Conservation (phyloP, 2,113 vertebrate genomes). For the Serilophus lunatus region DNA sequence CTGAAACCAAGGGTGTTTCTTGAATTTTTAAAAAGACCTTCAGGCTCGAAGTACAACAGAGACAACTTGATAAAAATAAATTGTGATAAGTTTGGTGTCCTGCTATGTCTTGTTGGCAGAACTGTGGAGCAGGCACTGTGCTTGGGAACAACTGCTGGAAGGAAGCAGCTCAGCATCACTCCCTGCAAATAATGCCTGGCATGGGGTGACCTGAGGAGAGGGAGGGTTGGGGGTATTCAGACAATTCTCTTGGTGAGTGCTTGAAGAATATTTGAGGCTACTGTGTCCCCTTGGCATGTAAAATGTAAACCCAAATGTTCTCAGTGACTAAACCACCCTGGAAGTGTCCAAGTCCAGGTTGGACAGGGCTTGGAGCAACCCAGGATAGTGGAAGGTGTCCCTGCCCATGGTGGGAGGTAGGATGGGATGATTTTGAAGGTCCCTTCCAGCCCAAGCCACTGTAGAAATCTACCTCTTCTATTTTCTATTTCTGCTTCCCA, state of each 20-base stretch:
- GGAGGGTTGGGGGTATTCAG: not conserved
- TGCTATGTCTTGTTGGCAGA: not conserved
- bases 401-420: not conserved
- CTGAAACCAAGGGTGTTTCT: not conserved
- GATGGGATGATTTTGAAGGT: not conserved
- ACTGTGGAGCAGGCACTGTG: fast-evolving
- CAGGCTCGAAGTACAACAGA: not conserved
- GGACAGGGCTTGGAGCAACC: fast-evolving
- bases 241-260: not conserved
- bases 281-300: not conserved
- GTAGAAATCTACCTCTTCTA: not conserved
- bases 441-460: not conserved
- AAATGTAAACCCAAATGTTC: not conserved
- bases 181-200: no score
- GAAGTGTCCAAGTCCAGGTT: not conserved
- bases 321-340: not conserved
- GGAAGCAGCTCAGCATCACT: not conserved
- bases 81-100: not conserved
- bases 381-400: not conserved
- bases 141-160: not conserved
- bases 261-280: not conserved
- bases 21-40: not conserved
- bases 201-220: not conserved
- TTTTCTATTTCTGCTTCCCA: not conserved
- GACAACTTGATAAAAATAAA: not conserved